A percentile compares a stretch with the other conserved stretches of the same genome.
Evolutionary conservation across 2,113 vertebrate species (phyloP).

Genomic region (Indicator maculatus): DNA sequence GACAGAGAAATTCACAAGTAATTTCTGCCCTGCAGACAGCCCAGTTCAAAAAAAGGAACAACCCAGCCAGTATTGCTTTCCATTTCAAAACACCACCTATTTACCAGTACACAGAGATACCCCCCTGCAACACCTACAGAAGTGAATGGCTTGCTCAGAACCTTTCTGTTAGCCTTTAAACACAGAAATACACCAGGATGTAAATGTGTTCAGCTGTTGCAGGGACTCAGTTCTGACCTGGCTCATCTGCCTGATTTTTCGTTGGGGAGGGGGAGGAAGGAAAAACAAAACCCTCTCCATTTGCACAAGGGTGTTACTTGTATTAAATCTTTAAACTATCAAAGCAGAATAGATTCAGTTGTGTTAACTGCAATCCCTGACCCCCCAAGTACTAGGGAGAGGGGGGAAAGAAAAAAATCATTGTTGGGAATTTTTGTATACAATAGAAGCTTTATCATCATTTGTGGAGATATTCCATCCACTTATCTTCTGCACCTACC

Average conservation of each 20-base stretch:
- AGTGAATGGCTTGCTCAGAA: background rate
- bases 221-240: background rate
- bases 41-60: background rate
- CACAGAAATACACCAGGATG: background rate
- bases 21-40: background rate
- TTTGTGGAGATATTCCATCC: constrained; percentile 37
- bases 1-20: constrained; percentile 52
- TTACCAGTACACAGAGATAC: background rate
- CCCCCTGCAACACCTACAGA: background rate
- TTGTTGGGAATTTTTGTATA: constrained; percentile 52
- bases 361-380: background rate
- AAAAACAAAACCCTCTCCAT: background rate
- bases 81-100: background rate
- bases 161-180: background rate
- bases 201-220: background rate
- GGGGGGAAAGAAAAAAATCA: background rate
- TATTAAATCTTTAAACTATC: background rate
- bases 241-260: background rate
- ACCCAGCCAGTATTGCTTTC: background rate
- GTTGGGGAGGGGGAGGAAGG: background rate
- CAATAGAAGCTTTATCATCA: constrained; percentile 64
- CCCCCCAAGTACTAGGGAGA: background rate
- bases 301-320: background rate
- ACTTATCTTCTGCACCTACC: constrained; percentile 78
- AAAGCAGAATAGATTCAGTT: constrained; percentile 9